Conservation (phyloP, 1,140 invertebrate genomes). For the Protaetia brevitarsis region DNA sequence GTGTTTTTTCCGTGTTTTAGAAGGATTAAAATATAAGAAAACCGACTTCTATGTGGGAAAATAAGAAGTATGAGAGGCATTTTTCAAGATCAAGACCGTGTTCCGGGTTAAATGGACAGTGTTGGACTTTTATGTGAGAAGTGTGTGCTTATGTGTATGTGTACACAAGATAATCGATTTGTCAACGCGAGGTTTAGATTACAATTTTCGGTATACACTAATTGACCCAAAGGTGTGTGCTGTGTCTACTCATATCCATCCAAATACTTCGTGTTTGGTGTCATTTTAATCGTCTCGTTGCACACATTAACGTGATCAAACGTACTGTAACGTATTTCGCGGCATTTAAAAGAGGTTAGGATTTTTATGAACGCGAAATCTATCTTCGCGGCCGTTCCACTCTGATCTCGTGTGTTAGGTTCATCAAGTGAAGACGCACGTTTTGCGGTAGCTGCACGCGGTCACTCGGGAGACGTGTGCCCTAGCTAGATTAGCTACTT, state of each 20-base stretch:
- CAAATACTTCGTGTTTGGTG: constrained; percentile 40
- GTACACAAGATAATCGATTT: constrained; percentile 48
- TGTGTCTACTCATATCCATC: constrained; percentile 27
- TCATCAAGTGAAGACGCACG: constrained; percentile 33
- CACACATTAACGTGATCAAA: constrained; percentile 17
- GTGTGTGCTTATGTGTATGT: constrained; percentile 21
- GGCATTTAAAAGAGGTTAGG: constrained; percentile 25
- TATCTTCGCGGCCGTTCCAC: constrained; percentile 31
- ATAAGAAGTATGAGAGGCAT: not conserved
- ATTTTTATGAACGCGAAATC: constrained; percentile 21
- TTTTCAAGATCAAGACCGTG: not conserved
- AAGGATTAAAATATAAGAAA: constrained; percentile 2
- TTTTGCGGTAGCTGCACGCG: constrained; percentile 34
- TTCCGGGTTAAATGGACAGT: constrained; percentile 13
- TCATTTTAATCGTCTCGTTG: constrained; percentile 35
- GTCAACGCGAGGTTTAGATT: constrained; percentile 49
- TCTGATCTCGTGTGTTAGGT: constrained; percentile 25
- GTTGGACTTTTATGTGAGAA: constrained; percentile 27
- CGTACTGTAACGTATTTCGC: constrained; percentile 19
- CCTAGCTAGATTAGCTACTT: constrained; percentile 32
- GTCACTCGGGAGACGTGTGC: constrained; percentile 31
- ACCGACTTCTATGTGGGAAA: not conserved
- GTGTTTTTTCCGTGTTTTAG: constrained; percentile 34
- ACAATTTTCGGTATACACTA: constrained; percentile 47
- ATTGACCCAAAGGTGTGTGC: constrained; percentile 43